Conservation (phyloP, 2,888 invertebrate species). For the Leptarthrus brevirostris region DNA sequence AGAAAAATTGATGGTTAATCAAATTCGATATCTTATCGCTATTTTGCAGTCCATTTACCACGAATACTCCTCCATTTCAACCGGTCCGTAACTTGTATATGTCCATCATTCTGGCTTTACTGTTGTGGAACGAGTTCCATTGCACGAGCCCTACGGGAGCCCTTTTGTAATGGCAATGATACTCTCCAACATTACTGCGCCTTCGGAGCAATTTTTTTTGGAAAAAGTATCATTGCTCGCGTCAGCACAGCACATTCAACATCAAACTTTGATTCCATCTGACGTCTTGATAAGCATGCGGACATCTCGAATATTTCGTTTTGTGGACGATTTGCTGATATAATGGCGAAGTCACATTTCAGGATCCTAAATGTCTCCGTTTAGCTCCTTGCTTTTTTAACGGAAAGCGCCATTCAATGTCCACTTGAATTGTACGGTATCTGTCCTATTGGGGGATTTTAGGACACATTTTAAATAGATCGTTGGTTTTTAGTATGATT, state of each 20-base stretch:
- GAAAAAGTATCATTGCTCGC: conserved; percentile 8
- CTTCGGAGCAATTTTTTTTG: conserved; percentile 16
- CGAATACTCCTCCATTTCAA: conserved; percentile 17
- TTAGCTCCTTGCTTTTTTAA: conserved; percentile 7
- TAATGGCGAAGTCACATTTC: conserved; percentile 23
- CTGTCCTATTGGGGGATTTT: not conserved
- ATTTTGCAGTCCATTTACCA: conserved; percentile 52
- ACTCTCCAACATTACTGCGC: conserved; percentile 6
- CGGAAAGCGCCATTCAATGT: not conserved
- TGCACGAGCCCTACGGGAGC: not conserved
- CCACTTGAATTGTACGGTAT: conserved; percentile 6
- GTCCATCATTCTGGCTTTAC: not conserved
- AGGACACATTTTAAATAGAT: conserved; percentile 2
- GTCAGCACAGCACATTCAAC: conserved; percentile 31
- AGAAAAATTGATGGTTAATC: conserved; percentile 51
- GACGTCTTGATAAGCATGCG: conserved; percentile 40
- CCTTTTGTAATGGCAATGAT: conserved; percentile 8
- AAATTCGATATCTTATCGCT: conserved; percentile 52
- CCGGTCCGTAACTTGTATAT: not conserved
- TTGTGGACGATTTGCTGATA: conserved; percentile 24
- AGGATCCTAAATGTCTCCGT: conserved; percentile 29
- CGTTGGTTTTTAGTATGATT: not conserved
- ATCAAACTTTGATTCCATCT: conserved; percentile 23
- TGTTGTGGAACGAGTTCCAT: too few species aligned
- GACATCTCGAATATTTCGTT: conserved; percentile 18